Percentiles rank a stretch among this genome's conserved stretches.
Conservation (phyloP, 2,888 invertebrate genomes). For the Drosophila paramelanica region DNA sequence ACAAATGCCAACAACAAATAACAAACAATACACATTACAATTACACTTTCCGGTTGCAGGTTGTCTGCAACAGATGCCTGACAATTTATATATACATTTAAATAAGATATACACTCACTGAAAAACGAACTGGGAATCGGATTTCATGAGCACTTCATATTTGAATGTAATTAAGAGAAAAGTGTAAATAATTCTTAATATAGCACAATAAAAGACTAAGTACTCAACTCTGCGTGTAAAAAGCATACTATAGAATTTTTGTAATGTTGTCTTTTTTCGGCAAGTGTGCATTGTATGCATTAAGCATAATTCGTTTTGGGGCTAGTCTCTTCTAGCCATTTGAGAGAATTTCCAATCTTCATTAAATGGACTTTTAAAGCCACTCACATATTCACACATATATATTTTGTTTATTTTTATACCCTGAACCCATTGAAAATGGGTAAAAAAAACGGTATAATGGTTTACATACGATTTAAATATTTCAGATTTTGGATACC, state of each 20-base stretch:
- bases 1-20: conserved; percentile 24
- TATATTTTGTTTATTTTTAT: background rate
- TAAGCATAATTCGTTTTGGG: conserved; percentile 2
- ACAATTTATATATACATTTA: conserved; percentile 46
- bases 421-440: no score
- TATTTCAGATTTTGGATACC: no score
- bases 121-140: no score
- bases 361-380: background rate
- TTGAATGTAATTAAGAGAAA: no score
- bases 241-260: no score
- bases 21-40: conserved; percentile 33
- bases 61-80: conserved; percentile 53
- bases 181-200: no score
- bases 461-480: no score
- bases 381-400: background rate
- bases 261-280: no score
- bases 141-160: no score
- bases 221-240: no score
- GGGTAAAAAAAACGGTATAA: no score
- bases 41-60: conserved; percentile 27
- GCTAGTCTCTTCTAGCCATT: background rate
- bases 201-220: no score
- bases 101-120: background rate
- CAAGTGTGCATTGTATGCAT: conserved; percentile 4
- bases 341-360: conserved; percentile 25